These are phyloP conservation scores for Thomomys bottae DNA, from an alignment of 2,113 vertebrate genomes.

Conservation along the genomic window DNA sequence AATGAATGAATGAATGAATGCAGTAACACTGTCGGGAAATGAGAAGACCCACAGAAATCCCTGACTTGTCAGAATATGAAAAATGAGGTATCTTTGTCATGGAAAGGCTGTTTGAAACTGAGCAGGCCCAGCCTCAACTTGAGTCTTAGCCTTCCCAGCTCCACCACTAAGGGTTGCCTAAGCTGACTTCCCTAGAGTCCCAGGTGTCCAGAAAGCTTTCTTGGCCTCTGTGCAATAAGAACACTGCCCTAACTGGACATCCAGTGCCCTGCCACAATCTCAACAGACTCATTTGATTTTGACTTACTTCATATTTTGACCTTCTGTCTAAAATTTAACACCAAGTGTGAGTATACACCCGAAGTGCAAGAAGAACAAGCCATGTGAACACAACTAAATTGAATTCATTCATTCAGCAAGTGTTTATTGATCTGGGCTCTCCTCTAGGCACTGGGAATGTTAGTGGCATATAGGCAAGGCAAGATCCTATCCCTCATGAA, in stretches of 20 bases:
- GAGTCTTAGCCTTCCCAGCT: too few species aligned
- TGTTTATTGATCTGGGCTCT: not conserved
- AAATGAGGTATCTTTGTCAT: too few species aligned
- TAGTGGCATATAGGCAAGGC: not conserved
- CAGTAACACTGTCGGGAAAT: too few species aligned
- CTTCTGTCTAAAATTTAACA: not conserved
- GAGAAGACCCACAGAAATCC: too few species aligned
- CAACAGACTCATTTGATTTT: not conserved
- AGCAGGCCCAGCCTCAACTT: too few species aligned
- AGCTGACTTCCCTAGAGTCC: not conserved
- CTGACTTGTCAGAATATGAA: too few species aligned
- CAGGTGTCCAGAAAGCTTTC: not conserved
- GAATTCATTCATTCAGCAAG: not conserved
- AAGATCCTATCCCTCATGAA: not conserved
- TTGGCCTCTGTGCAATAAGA: not conserved
- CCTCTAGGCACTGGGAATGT: not conserved
- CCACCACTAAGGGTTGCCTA: too few species aligned
- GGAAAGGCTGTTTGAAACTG: too few species aligned
- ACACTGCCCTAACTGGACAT: not conserved
- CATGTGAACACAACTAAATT: not conserved
- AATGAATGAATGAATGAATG: too few species aligned
- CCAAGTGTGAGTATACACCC: not conserved
- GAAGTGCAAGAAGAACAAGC: not conserved
- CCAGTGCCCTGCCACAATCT: not conserved
- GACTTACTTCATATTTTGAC: conserved; percentile 9